Percentiles rank a stretch among this genome's conserved stretches.
These are phyloP conservation scores for Reticulitermes speratus DNA, from an alignment of 1,140 invertebrate species.

Conservation along the genomic window DNA sequence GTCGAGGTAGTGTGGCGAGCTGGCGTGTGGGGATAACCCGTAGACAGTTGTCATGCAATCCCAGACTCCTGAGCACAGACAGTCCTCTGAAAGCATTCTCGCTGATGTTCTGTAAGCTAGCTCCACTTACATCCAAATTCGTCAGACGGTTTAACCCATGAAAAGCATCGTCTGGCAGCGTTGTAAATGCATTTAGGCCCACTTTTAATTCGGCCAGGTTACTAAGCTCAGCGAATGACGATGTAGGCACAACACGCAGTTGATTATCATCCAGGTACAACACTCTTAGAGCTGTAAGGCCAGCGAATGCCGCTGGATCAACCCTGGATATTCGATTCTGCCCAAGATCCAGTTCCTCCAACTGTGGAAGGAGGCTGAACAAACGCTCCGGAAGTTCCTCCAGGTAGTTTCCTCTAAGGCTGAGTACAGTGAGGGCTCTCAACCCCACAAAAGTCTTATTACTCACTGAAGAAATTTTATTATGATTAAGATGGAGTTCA, in stretches of 20 bases:
- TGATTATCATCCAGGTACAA: constrained; percentile 85
- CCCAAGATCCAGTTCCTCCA: constrained; percentile 84
- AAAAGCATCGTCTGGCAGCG: constrained; percentile 72
- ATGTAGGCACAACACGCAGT: constrained; percentile 69
- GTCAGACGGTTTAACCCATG: constrained; percentile 69
- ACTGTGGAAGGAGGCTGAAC: constrained; percentile 69
- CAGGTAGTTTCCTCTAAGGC: constrained; percentile 78
- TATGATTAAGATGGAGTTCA: constrained; percentile 79
- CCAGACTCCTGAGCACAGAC: constrained; percentile 67
- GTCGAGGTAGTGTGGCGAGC: constrained; percentile 63
- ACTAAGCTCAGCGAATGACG: constrained; percentile 66
- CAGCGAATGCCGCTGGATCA: constrained; percentile 72
- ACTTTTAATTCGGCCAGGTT: constrained; percentile 79
- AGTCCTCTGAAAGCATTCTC: constrained; percentile 73
- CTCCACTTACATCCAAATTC: constrained; percentile 75
- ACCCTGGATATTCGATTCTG: constrained; percentile 82
- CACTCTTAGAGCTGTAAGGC: constrained; percentile 69
- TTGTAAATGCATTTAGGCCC: constrained; percentile 76
- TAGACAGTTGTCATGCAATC: constrained; percentile 76
- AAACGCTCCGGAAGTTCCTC: constrained; percentile 72
- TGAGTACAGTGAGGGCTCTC: constrained; percentile 72
- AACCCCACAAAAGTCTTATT: constrained; percentile 79
- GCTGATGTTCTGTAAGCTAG: constrained; percentile 73
- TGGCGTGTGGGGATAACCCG: constrained; percentile 71
- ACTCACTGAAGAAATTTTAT: constrained; percentile 76